Conservation (phyloP, 2,113 vertebrate genomes). For the Larimichthys crocea region DNA sequence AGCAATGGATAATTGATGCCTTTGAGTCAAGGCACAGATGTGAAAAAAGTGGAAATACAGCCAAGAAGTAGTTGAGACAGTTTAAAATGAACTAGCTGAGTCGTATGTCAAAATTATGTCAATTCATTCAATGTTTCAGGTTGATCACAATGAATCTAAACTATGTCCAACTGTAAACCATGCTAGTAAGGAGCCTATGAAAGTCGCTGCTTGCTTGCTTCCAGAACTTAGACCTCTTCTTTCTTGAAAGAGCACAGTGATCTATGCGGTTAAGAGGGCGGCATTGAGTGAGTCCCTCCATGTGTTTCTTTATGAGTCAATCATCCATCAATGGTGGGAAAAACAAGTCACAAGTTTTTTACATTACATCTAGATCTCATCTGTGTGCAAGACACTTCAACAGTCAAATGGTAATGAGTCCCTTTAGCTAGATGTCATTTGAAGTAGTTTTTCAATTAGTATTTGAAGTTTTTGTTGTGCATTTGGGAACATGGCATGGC, state of each 20-base stretch:
- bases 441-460: too few relatives aligned
- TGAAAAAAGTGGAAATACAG: background rate
- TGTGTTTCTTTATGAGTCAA: background rate
- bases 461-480: background rate
- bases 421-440: background rate
- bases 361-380: background rate
- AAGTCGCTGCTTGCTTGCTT: background rate
- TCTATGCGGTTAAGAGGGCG: background rate
- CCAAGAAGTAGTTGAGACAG: background rate
- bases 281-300: background rate
- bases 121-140: background rate
- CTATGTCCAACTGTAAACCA: background rate
- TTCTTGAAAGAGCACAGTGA: background rate
- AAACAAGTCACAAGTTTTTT: background rate
- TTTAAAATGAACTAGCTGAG: background rate
- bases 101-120: constrained; percentile 8
- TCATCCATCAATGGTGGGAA: background rate
- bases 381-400: background rate
- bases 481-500: background rate
- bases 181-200: background rate
- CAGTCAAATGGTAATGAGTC: too few relatives aligned
- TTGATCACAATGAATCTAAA: background rate
- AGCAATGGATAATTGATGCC: constrained; percentile 1
- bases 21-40: constrained; percentile 7
- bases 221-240: background rate